A percentile compares a stretch with the other conserved stretches of the same genome.
These are phyloP conservation scores for Thamnaconus septentrionalis DNA, from an alignment of 2,113 vertebrate species.

Conservation along the genomic window DNA sequence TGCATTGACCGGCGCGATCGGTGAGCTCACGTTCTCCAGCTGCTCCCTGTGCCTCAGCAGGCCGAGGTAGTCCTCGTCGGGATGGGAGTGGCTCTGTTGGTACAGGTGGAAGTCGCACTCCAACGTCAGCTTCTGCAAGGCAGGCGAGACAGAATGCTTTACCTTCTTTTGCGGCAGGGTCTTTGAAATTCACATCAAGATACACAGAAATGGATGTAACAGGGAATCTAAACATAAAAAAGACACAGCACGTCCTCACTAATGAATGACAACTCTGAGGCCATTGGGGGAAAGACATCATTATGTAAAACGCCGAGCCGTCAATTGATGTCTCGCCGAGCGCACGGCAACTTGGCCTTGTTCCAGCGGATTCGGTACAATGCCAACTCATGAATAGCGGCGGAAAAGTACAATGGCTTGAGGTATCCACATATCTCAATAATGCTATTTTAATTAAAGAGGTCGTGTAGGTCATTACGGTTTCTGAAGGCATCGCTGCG, in stretches of 20 bases:
- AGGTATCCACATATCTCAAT: neutral
- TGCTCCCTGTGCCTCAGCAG: constrained; percentile 42
- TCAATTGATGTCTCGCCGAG: too few relatives aligned
- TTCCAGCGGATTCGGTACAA: too few relatives aligned
- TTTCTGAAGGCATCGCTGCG: constrained; percentile 22
- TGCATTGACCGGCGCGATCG: neutral
- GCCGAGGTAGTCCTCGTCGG: constrained; percentile 57
- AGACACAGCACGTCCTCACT: too few relatives aligned
- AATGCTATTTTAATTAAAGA: constrained; percentile 18
- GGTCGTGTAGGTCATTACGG: constrained; percentile 17
- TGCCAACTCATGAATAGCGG: too few relatives aligned
- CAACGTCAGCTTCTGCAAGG: constrained; percentile 46
- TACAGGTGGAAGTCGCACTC: constrained; percentile 51
- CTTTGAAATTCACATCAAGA: neutral
- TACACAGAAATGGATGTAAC: neutral
- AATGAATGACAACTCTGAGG: too few relatives aligned
- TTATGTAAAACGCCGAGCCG: too few relatives aligned
- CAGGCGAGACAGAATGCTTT: neutral
- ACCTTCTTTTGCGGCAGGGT: neutral
- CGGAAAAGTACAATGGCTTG: too few relatives aligned
- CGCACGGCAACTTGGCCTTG: too few relatives aligned
- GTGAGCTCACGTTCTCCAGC: constrained; percentile 49
- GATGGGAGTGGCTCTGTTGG: constrained; percentile 38
- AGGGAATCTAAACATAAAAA: too few relatives aligned
- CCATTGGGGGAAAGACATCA: too few relatives aligned